phyloP scores from a whole-genome alignment of 2,113 vertebrate genomes.

The Gavialis gangeticus region DNA sequence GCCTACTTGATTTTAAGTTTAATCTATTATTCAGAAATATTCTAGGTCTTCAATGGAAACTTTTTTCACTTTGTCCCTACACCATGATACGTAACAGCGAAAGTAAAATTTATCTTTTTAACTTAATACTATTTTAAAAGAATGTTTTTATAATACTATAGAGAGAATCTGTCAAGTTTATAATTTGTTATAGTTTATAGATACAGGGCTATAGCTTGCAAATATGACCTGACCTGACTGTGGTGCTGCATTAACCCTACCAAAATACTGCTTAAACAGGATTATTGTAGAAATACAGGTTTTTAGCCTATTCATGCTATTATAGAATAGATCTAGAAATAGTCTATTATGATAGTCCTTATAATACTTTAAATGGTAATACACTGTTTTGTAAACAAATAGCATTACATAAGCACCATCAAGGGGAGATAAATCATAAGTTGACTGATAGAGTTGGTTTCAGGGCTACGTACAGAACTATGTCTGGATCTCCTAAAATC shows the following conservation, averaged over 20 bases:
- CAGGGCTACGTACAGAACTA: background rate
- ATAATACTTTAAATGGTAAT: background rate
- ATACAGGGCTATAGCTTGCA: background rate
- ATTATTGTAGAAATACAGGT: background rate
- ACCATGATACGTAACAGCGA: background rate
- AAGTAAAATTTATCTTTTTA: background rate
- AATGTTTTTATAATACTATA: background rate
- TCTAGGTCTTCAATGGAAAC: background rate
- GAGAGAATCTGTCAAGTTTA: background rate
- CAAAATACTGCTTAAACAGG: background rate
- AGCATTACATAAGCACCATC: background rate
- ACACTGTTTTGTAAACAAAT: background rate
- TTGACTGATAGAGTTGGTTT: slow-evolving; percentile 2
- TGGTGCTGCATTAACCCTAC: background rate
- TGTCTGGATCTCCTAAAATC: slow-evolving; percentile 2
- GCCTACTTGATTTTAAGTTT: background rate
- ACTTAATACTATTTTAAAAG: background rate
- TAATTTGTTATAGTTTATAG: background rate
- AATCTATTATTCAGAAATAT: background rate
- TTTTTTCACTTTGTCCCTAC: background rate
- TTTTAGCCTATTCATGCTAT: background rate
- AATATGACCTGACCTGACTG: background rate
- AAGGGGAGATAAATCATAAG: slow-evolving; percentile 34
- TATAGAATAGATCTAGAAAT: background rate
- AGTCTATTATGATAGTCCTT: background rate